A percentile compares a stretch with the other conserved stretches of the same genome.
Conservation (phyloP, 2,888 invertebrate genomes). For the Drosophila nr. medialis region DNA sequence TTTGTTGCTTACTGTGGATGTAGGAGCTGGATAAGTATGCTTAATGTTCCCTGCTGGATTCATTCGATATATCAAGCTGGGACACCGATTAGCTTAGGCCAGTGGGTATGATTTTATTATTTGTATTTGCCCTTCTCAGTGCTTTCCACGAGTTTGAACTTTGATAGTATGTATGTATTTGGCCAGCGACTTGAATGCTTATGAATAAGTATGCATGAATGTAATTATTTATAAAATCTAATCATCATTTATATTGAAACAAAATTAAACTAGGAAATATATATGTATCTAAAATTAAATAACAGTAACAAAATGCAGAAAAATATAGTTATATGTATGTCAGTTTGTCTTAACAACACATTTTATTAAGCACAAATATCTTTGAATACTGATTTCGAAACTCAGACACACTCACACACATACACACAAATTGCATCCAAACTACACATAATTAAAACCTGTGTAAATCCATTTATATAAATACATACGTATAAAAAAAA, state of each 20-base stretch:
- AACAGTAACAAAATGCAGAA: constrained; percentile 38
- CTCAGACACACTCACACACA: constrained; percentile 5
- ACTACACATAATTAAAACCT: constrained; percentile 46
- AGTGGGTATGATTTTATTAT: constrained; percentile 31
- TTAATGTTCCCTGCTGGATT: constrained; percentile 3
- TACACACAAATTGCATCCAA: constrained; percentile 38
- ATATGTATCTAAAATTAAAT: constrained; percentile 36
- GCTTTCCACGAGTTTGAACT: constrained; percentile 15
- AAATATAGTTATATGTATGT: constrained; percentile 46
- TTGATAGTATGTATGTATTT: constrained; percentile 44
- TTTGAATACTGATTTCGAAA: constrained; percentile 53
- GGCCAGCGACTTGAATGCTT: constrained; percentile 56
- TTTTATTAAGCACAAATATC: constrained; percentile 56
- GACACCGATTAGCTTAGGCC: constrained; percentile 13
- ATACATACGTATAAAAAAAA: constrained; percentile 63
- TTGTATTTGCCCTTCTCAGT: constrained; percentile 2
- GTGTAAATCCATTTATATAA: constrained; percentile 72
- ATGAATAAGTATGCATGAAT: constrained; percentile 38
- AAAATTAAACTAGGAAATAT: constrained; percentile 41
- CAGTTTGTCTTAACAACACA: constrained; percentile 52
- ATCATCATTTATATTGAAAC: constrained; percentile 36
- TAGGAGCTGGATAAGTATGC: constrained; percentile 31
- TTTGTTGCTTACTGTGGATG: constrained; percentile 19
- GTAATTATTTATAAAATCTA: constrained; percentile 56
- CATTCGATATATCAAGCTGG: background rate